A percentile compares a stretch with the other conserved stretches of the same genome.
phyloP scores from a whole-genome alignment of 2,888 invertebrate species.

The Copidosoma aretas region DNA sequence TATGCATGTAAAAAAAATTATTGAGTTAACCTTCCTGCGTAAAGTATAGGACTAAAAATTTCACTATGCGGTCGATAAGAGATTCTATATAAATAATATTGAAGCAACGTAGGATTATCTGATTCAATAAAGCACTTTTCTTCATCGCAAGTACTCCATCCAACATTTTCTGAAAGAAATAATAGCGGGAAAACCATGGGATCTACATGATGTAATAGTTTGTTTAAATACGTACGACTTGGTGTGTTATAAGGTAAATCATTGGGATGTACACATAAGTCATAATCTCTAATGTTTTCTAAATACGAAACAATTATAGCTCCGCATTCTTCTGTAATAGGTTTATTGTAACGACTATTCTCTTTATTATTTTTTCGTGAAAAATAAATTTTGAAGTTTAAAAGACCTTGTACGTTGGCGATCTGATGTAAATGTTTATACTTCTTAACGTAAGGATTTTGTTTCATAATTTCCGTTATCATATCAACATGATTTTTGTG shows the following conservation, averaged over 20 bases:
- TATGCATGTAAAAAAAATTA: conserved; percentile 4
- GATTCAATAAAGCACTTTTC: neutral
- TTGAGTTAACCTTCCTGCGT: conserved; percentile 10
- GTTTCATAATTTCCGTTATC: neutral
- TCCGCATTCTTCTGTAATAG: neutral
- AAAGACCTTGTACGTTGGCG: neutral
- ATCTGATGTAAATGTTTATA: conserved; percentile 4
- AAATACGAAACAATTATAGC: conserved; percentile 22
- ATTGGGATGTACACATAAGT: conserved; percentile 28
- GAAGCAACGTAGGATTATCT: conserved; percentile 7
- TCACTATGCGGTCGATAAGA: conserved; percentile 6
- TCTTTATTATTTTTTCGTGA: conserved; percentile 6
- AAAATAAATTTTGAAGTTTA: conserved; percentile 7
- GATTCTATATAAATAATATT: conserved; percentile 18
- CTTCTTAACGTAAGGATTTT: neutral
- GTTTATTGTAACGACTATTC: neutral
- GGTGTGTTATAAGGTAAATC: neutral
- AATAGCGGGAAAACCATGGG: conserved; percentile 29
- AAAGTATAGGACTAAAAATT: neutral
- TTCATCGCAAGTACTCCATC: conserved; percentile 17
- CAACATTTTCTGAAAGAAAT: conserved; percentile 25
- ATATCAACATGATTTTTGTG: neutral
- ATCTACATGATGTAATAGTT: conserved; percentile 25
- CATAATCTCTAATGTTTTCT: conserved; percentile 1
- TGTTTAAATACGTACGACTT: conserved; percentile 16